Evolutionary conservation across 2,113 vertebrate genomes (phyloP).

Genomic region (Urocitellus parryii): DNA sequence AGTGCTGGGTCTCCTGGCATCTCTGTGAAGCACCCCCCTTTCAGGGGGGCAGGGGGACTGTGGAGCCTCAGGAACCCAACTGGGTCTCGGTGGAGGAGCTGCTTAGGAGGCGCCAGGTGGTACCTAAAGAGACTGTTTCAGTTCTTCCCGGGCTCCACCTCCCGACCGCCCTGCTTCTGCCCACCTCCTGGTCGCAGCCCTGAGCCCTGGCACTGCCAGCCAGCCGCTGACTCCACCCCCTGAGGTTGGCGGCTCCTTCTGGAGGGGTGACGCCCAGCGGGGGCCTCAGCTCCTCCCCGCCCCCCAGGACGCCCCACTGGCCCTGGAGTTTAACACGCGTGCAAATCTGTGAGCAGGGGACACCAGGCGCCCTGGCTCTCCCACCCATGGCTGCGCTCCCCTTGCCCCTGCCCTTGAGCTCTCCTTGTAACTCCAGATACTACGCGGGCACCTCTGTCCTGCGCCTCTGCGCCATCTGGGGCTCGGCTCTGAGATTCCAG

Average conservation of each 20-base stretch:
- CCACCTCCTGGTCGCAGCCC: background rate
- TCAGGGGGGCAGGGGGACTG: too few relatives aligned
- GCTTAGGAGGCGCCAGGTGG: too few relatives aligned
- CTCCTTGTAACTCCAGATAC: slow-evolving; percentile 2
- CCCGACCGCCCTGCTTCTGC: accelerated
- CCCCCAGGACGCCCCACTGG: too few relatives aligned
- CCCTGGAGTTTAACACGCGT: too few relatives aligned
- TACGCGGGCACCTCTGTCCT: background rate
- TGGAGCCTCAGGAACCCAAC: too few relatives aligned
- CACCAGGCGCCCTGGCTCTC: too few relatives aligned
- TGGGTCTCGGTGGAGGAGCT: too few relatives aligned
- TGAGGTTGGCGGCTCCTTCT: background rate
- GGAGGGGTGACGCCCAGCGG: accelerated
- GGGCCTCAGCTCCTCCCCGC: background rate
- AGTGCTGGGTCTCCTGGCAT: background rate
- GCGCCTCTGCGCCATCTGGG: accelerated
- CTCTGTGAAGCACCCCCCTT: too few relatives aligned
- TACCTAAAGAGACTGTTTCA: too few relatives aligned
- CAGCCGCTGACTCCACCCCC: background rate
- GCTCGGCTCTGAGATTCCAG: background rate
- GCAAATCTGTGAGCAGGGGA: too few relatives aligned
- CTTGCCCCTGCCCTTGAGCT: too few relatives aligned
- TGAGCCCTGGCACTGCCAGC: background rate
- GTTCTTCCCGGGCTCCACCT: background rate
- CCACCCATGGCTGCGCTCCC: too few relatives aligned